Conservation (phyloP, 2,113 vertebrate species). For the Scytalopus superciliaris region DNA sequence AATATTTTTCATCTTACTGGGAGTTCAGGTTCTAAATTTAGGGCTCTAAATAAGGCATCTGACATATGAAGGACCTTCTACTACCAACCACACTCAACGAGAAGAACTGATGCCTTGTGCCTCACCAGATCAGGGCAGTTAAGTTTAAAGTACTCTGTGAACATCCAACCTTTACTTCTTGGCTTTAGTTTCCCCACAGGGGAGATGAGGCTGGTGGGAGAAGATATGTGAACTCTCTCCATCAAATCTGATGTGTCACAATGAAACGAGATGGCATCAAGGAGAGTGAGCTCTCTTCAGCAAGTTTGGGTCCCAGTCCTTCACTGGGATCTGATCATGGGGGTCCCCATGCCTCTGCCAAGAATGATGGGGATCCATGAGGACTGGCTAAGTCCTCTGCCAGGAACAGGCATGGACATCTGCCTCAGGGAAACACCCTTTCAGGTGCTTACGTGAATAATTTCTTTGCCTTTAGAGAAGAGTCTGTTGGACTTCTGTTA, state of each 20-base stretch:
- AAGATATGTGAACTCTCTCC: not conserved
- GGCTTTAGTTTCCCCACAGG: not conserved
- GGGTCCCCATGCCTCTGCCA: not conserved
- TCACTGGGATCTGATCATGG: not conserved
- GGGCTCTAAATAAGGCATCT: not conserved
- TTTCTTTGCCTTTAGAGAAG: not conserved
- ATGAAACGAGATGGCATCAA: not conserved
- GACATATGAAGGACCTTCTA: not conserved
- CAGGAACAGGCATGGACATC: not conserved
- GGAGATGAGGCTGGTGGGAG: not conserved
- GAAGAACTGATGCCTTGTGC: not conserved
- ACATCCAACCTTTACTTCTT: not conserved
- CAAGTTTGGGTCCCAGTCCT: not conserved
- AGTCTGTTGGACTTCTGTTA: not conserved
- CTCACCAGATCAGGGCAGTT: not conserved
- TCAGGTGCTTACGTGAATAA: not conserved
- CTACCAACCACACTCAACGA: not conserved
- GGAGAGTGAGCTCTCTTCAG: not conserved
- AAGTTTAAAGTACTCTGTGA: not conserved
- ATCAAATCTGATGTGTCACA: not conserved
- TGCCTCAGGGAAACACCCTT: not conserved
- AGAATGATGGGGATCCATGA: fast-evolving
- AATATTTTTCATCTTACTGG: not conserved
- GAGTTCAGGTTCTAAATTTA: not conserved
- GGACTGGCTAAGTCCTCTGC: not conserved